A percentile compares a stretch with the other conserved stretches of the same genome.
phyloP scores from a whole-genome alignment of 2,797 vertebrate species.

The Protosalanx chinensis region DNA sequence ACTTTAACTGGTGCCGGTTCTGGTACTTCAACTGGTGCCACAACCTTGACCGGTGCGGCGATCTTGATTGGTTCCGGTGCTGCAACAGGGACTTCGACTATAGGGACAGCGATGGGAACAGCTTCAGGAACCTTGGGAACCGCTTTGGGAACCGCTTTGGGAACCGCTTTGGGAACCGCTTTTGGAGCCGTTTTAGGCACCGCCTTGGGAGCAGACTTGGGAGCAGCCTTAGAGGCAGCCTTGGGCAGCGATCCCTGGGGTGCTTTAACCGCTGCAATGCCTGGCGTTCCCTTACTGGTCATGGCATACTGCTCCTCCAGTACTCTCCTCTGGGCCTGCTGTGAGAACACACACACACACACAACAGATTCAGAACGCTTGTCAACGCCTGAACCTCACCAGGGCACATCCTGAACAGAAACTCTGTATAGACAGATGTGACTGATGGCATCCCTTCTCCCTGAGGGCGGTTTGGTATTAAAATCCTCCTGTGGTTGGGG shows the following conservation, averaged over 20 bases:
- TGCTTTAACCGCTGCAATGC: slow-evolving; percentile 44
- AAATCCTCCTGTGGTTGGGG: background rate
- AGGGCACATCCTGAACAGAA: background rate
- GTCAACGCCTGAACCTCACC: no score
- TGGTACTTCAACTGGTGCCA: slow-evolving; percentile 17
- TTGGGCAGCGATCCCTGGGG: slow-evolving; percentile 40
- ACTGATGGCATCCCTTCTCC: background rate
- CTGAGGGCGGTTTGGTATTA: background rate
- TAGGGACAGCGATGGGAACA: slow-evolving; percentile 27
- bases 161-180: slow-evolving; percentile 5
- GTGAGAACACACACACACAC: slow-evolving; percentile 23
- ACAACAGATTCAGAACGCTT: background rate
- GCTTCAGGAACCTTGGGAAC: slow-evolving; percentile 29
- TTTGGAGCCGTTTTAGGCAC: background rate
- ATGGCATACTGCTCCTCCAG: slow-evolving; percentile 62
- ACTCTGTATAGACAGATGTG: background rate
- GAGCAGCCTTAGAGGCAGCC: background rate
- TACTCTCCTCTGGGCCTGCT: slow-evolving; percentile 63
- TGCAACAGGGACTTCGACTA: slow-evolving; percentile 15
- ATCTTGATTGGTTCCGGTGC: slow-evolving; percentile 22
- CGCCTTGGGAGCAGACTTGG: slow-evolving; percentile 30
- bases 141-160: background rate
- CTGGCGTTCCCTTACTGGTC: slow-evolving; percentile 54
- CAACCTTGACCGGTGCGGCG: slow-evolving; percentile 12
- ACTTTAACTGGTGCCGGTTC: slow-evolving; percentile 12